Base-by-base conservation (phyloP, 2,888 invertebrate genomes). In the Andrena trimmerana region DNA sequence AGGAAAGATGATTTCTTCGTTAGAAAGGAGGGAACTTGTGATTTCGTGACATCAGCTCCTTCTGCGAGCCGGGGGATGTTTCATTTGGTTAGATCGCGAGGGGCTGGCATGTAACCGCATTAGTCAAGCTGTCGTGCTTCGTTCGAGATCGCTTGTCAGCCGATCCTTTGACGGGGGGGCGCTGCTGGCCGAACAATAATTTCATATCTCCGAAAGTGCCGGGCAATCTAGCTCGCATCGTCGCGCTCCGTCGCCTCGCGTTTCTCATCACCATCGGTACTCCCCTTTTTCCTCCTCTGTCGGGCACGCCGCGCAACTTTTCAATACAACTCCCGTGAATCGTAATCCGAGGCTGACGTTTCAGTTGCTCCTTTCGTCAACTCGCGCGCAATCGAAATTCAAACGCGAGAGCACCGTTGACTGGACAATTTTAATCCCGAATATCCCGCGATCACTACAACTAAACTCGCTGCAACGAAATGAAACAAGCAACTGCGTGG, bases 91-190 rank as follows among this genome's bases (percentile, higher is more conserved):
- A 81, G 81, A 82, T 73, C 75, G 66, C 62, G 67, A 80, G 84
- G 86, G 84, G 83, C n/a, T 48, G 73, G 27, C 60, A 16, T 68
- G 67, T 86, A 84, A 88, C 85, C 86, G 86, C 88, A 90, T 91
- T 89, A 90, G 90, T 90, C 91, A 88, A 89, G 84, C 90, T 87
- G 90, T 89, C 89, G 84, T 86, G 88, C 86, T 60, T 78, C 83
- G 86, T 85, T 86, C 78, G 79, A 86, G 82, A 78, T 80, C 69
- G 78, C 74, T 69, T 70, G 86, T 79, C 79, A 82, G 74, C 66
- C 75, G 83, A 72, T 81, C 79, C 86, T 86, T 86, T 82, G 84
- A 86, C 82, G 63, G 70, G 66, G 65, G 70, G 67, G 73, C 67
- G 42, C 72, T 73, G 83, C 81, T 50, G 86, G 74, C 60, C 76